Percentiles rank a stretch among this genome's conserved stretches.
Evolutionary conservation across 2,888 invertebrate species (phyloP).

Genomic region (Pachydiplax longipennis): DNA sequence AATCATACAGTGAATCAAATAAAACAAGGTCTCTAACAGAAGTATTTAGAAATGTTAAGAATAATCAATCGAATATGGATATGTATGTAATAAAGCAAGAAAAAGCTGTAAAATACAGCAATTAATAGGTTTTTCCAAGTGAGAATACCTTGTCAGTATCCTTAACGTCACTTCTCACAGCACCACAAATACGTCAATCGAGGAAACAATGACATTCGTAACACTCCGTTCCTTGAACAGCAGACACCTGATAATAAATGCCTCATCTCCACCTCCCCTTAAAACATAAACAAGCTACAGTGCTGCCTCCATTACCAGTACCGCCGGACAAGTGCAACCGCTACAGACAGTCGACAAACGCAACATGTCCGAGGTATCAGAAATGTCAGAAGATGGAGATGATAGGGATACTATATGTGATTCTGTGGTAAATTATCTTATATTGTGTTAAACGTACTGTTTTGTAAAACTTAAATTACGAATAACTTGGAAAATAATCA

Average conservation of each 20-base stretch:
- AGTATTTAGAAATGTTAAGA: too few relatives aligned
- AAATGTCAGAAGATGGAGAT: slow-evolving; percentile 62
- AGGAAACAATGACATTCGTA: neutral
- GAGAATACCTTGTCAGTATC: neutral
- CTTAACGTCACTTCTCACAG: neutral
- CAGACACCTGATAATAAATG: neutral
- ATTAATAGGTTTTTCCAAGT: neutral
- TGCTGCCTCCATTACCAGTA: neutral
- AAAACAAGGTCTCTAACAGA: too few relatives aligned
- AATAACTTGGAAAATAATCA: neutral
- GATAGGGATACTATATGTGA: slow-evolving; percentile 79
- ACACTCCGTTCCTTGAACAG: neutral
- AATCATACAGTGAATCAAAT: neutral
- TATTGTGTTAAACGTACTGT: neutral
- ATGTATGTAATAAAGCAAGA: too few relatives aligned
- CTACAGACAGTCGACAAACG: neutral
- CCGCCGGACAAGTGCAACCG: neutral
- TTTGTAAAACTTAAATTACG: slow-evolving; percentile 13
- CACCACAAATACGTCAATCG: neutral
- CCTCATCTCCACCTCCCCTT: neutral
- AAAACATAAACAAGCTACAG: neutral
- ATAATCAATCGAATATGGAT: too few relatives aligned
- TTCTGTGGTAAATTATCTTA: slow-evolving; percentile 73
- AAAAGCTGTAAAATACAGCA: neutral
- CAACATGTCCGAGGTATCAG: slow-evolving; percentile 33